Conservation (phyloP, 2,797 vertebrate genomes). For the Onychomys arenicola region DNA sequence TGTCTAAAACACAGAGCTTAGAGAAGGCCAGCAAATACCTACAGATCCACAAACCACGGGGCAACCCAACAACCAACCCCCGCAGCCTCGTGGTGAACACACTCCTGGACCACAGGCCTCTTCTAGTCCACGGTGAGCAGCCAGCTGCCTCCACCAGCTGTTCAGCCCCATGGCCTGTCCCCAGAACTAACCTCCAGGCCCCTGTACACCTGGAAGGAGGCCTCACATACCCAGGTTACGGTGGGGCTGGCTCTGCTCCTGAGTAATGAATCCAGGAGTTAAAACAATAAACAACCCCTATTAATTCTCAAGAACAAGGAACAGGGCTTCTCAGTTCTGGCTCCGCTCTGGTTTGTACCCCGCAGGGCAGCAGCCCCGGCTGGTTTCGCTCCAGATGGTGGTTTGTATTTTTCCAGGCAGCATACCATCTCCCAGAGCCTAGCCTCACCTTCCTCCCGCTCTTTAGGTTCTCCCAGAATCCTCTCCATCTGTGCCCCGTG, state of each 20-base stretch:
- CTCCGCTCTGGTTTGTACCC: conserved; percentile 47
- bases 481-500: neutral
- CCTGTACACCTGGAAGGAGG: neutral
- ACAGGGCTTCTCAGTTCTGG: conserved; percentile 55
- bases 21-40: neutral
- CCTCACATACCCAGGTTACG: neutral
- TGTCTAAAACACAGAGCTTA: neutral
- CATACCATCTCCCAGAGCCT: conserved; percentile 19
- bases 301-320: conserved; percentile 22
- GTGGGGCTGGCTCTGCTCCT: neutral
- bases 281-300: conserved; percentile 29
- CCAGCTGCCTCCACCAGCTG: conserved; percentile 37
- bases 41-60: neutral
- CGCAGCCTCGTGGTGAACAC: neutral
- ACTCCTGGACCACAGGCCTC: neutral
- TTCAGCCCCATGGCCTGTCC: neutral
- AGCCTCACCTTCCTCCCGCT: neutral
- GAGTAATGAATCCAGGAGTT: conserved; percentile 11
- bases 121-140: neutral
- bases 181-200: conserved; percentile 18
- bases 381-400: conserved; percentile 72
- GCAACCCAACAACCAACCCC: rapidly evolving
- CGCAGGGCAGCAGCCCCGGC: conserved; percentile 26
- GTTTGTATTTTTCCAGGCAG: conserved; percentile 66
- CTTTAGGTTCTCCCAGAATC: neutral